Percentiles rank a stretch among this genome's conserved stretches.
Evolutionary conservation across 2,797 vertebrate species (phyloP).

Genomic region (Parauchenoglanis punctatus): DNA sequence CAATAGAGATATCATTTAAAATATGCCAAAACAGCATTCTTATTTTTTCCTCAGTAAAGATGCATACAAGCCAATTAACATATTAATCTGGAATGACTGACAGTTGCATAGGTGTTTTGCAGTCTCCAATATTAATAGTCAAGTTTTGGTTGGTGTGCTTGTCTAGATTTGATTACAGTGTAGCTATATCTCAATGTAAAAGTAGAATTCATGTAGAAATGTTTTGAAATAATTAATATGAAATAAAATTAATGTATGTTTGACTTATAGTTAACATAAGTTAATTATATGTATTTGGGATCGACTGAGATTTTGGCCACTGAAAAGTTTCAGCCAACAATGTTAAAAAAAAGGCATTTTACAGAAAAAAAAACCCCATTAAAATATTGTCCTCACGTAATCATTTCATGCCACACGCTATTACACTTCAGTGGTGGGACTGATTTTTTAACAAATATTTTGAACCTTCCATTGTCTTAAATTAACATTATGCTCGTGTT

Average conservation of each 20-base stretch:
- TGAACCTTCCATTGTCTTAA: background rate
- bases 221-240: background rate
- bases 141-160: background rate
- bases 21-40: background rate
- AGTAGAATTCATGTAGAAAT: background rate
- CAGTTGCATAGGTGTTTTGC: background rate
- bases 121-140: background rate
- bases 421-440: background rate
- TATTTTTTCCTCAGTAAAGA: background rate
- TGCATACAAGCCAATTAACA: background rate
- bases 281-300: background rate
- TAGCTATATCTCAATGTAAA: background rate
- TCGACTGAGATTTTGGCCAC: background rate
- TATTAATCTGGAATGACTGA: background rate
- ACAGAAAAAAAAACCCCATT: background rate
- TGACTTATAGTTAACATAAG: background rate
- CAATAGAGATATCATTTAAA: background rate
- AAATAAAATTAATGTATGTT: background rate
- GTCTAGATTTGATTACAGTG: background rate
- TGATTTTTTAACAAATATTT: background rate
- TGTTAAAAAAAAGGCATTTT: background rate
- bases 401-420: background rate
- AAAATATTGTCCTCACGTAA: background rate
- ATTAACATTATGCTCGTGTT: background rate
- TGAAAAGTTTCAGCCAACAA: background rate